phyloP scores from a whole-genome alignment of 1,140 invertebrate genomes.

The Drosophila sulfurigaster region DNA sequence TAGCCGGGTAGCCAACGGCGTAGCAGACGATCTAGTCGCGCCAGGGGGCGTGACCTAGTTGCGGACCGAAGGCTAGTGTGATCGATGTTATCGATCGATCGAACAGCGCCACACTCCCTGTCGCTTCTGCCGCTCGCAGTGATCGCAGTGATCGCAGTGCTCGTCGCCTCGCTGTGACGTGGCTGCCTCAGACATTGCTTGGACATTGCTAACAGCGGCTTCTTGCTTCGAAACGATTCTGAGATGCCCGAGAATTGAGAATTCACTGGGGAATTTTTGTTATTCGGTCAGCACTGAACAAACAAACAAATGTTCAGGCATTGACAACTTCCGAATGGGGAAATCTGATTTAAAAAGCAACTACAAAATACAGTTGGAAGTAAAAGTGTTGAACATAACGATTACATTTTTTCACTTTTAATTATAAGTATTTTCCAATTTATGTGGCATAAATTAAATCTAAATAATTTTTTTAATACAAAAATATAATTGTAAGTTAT shows the following conservation, averaged over 20 bases:
- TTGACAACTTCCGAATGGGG: not conserved
- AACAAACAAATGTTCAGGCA: not conserved
- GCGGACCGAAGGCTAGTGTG: not conserved
- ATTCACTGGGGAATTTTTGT: not conserved
- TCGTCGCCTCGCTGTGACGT: not conserved
- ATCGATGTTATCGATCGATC: not conserved
- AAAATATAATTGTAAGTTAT: no score
- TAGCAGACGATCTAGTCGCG: slow-evolving; percentile 46
- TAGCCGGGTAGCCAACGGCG: slow-evolving; percentile 63
- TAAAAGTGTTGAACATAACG: no score
- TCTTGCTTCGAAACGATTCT: no score
- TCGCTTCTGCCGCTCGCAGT: not conserved
- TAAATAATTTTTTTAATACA: no score
- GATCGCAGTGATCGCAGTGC: no score
- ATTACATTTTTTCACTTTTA: no score
- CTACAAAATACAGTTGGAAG: no score
- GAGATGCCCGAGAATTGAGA: no score
- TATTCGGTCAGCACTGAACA: no score
- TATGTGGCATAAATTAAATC: no score
- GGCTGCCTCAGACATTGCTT: not conserved
- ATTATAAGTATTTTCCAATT: no score
- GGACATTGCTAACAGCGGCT: no score
- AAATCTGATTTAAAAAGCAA: not conserved
- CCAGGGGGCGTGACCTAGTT: slow-evolving; percentile 17
- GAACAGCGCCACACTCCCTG: not conserved